These are phyloP conservation scores for Alethe castanea DNA, from an alignment of 2,113 vertebrate genomes.

Conservation along the genomic window DNA sequence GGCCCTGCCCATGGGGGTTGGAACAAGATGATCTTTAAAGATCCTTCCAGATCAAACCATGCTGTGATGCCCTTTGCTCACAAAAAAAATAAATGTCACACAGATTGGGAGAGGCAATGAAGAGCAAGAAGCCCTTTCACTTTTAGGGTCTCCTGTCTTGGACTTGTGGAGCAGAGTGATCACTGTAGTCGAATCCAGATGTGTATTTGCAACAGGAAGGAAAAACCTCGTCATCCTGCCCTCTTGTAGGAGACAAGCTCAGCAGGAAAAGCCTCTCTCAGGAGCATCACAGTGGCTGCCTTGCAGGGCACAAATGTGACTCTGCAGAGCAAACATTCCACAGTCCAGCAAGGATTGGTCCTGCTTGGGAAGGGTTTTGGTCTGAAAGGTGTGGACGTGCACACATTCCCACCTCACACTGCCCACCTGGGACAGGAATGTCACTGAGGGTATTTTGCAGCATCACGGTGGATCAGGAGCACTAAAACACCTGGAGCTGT, in stretches of 20 bases:
- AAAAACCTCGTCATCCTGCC: not conserved
- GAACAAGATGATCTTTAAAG: not conserved
- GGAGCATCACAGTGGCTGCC: not conserved
- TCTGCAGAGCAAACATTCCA: not conserved
- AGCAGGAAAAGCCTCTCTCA: not conserved
- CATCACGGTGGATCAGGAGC: not conserved
- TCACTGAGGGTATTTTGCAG: not conserved
- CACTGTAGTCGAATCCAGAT: not conserved
- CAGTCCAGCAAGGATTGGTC: not conserved
- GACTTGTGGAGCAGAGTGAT: not conserved
- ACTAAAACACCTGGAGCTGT: rapidly evolving
- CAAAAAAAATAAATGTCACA: not conserved
- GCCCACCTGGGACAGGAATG: rapidly evolving
- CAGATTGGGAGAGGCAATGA: rapidly evolving
- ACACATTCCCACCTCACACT: not conserved
- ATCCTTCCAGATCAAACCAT: not conserved
- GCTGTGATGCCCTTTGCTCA: not conserved
- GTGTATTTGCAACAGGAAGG: not conserved
- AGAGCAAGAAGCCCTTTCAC: not conserved
- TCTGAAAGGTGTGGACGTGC: not conserved
- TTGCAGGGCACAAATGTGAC: not conserved
- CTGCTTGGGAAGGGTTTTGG: not conserved
- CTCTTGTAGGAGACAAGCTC: not conserved
- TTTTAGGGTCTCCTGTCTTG: not conserved
- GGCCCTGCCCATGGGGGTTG: not conserved